Percentiles rank a stretch among this genome's conserved stretches.
These are phyloP conservation scores for Celastrina argiolus DNA, from an alignment of 2,888 invertebrate genomes.

Conservation along the genomic window DNA sequence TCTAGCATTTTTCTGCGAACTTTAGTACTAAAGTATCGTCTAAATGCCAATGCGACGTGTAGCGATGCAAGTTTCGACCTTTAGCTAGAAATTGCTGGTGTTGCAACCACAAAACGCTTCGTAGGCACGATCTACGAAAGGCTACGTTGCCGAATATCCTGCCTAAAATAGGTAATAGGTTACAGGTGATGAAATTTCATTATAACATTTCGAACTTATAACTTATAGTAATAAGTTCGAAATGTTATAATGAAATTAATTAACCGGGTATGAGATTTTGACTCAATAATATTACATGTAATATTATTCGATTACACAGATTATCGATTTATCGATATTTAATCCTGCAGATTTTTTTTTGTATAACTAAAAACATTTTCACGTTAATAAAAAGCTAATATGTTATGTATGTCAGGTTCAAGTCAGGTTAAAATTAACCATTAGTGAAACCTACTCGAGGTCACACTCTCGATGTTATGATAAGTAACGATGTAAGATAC, in stretches of 20 bases:
- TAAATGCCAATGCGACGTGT: background rate
- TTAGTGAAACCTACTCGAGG: background rate
- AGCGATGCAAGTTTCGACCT: slow-evolving; percentile 3
- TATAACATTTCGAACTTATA: no score
- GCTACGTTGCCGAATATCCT: background rate
- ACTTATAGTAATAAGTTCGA: no score
- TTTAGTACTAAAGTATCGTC: background rate
- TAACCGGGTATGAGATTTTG: no score
- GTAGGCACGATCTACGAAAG: background rate
- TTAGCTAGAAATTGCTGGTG: background rate
- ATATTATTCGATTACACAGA: no score
- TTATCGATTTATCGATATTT: no score
- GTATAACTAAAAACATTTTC: no score
- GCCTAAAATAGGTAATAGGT: background rate
- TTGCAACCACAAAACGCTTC: background rate
- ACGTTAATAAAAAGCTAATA: no score
- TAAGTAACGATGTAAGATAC: background rate
- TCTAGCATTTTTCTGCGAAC: background rate
- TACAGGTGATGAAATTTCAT: background rate
- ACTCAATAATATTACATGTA: background rate
- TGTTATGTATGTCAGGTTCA: no score
- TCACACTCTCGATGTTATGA: background rate
- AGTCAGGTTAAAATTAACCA: no score
- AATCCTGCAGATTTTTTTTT: no score
- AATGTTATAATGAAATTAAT: no score